Conservation (phyloP, 1,140 invertebrate species). For the Leptoteleia sp. region DNA sequence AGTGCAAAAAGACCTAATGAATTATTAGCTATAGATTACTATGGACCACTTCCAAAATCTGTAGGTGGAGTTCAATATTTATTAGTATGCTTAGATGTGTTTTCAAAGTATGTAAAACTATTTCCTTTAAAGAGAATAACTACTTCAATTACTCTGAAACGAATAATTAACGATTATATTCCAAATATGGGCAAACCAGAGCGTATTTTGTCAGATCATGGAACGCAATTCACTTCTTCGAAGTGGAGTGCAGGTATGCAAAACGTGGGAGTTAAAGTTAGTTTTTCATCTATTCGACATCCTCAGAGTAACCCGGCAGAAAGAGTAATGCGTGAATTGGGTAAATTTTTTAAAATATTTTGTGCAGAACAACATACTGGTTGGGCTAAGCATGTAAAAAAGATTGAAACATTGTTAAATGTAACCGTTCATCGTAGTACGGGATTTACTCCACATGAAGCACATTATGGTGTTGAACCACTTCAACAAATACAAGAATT, state of each 20-base stretch:
- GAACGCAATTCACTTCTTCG: not conserved
- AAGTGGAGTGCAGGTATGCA: not conserved
- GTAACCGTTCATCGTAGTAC: too few relatives aligned
- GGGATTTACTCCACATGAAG: too few relatives aligned
- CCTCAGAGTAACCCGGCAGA: not conserved
- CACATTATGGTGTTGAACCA: too few relatives aligned
- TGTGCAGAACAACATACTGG: too few relatives aligned
- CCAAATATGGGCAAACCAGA: not conserved
- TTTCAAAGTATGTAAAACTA: conserved; percentile 19
- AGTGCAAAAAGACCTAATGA: conserved; percentile 1
- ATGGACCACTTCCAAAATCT: not conserved
- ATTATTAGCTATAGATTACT: conserved; percentile 4
- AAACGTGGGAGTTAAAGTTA: not conserved
- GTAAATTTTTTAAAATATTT: conserved; percentile 1
- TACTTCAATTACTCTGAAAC: not conserved
- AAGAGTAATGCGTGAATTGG: not conserved
- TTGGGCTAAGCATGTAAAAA: too few relatives aligned
- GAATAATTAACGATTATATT: conserved; percentile 18
- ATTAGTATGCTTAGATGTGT: conserved; percentile 7
- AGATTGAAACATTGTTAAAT: too few relatives aligned
- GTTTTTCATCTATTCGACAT: not conserved
- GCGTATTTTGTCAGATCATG: conserved; percentile 1
- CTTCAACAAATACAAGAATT: too few relatives aligned
- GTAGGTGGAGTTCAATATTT: conserved; percentile 10
- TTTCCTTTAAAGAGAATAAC: conserved; percentile 6